phyloP scores from a whole-genome alignment of 2,797 vertebrate species.

The Malurus splendens region DNA sequence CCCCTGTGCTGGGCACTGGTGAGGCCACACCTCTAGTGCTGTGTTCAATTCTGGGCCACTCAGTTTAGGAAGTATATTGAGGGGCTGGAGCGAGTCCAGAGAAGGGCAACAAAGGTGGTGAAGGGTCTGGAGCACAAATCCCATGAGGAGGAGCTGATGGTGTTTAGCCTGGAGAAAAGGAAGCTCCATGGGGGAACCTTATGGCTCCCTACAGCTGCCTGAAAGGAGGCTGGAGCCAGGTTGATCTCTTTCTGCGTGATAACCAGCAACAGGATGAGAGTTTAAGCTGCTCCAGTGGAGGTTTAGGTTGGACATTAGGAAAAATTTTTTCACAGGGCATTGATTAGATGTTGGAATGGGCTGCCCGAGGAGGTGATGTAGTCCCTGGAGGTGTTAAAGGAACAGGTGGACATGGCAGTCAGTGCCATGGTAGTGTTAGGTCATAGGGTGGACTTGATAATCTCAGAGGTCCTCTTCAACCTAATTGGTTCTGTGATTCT shows the following conservation, averaged over 20 bases:
- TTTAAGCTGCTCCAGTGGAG: neutral
- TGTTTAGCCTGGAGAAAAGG: neutral
- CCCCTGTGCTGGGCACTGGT: neutral
- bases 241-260: neutral
- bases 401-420: rapidly evolving
- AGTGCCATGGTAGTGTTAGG: rapidly evolving
- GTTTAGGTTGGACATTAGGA: neutral
- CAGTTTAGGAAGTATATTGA: neutral
- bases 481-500: neutral
- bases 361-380: neutral
- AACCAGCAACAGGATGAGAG: neutral
- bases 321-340: neutral
- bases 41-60: neutral
- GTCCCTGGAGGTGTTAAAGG: neutral
- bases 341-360: neutral
- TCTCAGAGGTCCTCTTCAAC: neutral
- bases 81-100: neutral
- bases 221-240: neutral
- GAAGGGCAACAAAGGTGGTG: neutral
- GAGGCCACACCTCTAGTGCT: rapidly evolving
- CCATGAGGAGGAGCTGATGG: neutral
- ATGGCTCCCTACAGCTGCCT: neutral
- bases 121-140: neutral
- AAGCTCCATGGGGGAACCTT: neutral
- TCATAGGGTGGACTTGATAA: neutral